These are phyloP conservation scores for Chiloscyllium punctatum DNA, from an alignment of 2,797 vertebrate genomes.

Conservation along the genomic window DNA sequence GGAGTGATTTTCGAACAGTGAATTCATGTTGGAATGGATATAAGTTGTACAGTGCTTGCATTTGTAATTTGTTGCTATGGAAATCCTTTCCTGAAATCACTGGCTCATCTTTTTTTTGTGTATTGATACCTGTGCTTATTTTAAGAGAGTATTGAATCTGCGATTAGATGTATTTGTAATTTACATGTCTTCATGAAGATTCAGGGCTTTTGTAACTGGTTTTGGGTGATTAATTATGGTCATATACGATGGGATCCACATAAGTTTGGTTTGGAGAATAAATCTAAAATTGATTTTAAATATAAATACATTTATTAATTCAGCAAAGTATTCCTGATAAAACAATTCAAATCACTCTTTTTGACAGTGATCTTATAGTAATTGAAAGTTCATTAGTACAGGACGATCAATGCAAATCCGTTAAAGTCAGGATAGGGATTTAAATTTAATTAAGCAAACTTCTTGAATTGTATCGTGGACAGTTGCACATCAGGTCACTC, in stretches of 20 bases:
- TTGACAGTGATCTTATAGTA: constrained; percentile 13
- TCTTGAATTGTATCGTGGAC: background rate
- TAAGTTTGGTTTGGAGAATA: background rate
- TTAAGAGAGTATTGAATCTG: background rate
- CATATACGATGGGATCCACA: background rate
- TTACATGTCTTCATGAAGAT: background rate
- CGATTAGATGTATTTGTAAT: background rate
- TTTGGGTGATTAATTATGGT: background rate
- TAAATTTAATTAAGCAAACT: constrained; percentile 26
- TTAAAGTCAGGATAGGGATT: background rate
- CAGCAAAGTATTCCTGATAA: background rate
- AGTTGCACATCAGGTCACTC: background rate
- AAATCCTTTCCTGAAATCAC: background rate
- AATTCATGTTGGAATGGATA: background rate
- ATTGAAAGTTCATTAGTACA: constrained; percentile 8
- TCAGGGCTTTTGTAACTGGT: background rate
- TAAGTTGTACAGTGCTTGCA: background rate
- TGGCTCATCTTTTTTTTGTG: background rate
- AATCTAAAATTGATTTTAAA: background rate
- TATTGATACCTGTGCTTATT: background rate
- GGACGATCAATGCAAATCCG: background rate
- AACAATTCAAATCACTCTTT: constrained; percentile 17
- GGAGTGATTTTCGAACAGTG: background rate
- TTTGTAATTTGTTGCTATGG: background rate
- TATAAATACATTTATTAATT: background rate